Base-by-base conservation (phyloP, 1,140 invertebrate genomes). In the Drosophila trapezifrons region DNA sequence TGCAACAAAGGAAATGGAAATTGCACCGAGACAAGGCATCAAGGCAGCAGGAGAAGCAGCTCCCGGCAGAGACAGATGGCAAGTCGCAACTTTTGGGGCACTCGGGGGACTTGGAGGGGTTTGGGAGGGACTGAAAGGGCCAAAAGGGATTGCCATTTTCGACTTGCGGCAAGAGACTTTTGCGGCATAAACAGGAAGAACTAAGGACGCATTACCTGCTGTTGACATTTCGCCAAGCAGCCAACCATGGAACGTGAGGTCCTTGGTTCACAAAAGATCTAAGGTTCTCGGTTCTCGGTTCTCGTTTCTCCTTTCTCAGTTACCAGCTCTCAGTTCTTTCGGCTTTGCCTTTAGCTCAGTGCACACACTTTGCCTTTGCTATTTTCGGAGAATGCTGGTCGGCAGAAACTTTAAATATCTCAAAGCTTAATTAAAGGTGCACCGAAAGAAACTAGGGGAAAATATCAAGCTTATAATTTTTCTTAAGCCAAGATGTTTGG, bases 201-300 rank as follows among this genome's bases (percentile, higher is more conserved):
- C 66, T 79, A 45, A 82, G 75, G 58, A 76, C 75, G 74, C 70
- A 86, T 87, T 87, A 82, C 79, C 82, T 86, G 78, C 76, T 82
- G 83, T 86, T 86, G 82, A 87, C 82, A 87, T 86, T 87, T 72
- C 64, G 65, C 64, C 75, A 65, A 46, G 66, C 60, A 57, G 42
- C 54, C 72, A 67, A 63, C 43, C 64, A 76, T 75, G 54, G 58
- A 43, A 87, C 83, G 82, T 86, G 75, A 86, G 78, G 70, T 60
- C 75, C 74, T 75, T 40, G 75, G 59, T 58, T 64, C 71, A 59
- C 35, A 47, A 32, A 66, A 76, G 73, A 76, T 76, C 71, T 78
- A 81, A 77, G 71, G 59, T 55, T 63, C 51, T 37, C 2, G 18
- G 12, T 13, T 12, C 12, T 35, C 12, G 32, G 8, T 51, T 51